Evolutionary conservation across 1,140 invertebrate genomes (phyloP).

Genomic region (Rhyacophila brunnea): DNA sequence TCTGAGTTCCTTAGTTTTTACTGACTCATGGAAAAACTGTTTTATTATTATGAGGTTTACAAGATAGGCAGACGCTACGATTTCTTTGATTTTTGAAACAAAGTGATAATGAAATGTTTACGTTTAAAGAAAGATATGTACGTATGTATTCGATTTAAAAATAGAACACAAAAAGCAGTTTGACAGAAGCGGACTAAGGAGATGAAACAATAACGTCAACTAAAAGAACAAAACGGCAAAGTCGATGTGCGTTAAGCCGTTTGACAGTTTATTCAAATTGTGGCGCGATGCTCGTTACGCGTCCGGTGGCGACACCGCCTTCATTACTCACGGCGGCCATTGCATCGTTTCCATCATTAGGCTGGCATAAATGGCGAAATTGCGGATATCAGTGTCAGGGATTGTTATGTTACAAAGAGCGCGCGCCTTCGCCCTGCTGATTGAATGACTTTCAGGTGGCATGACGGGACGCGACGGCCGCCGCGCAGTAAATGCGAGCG

Average conservation of each 20-base stretch:
- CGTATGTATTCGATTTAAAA: neutral
- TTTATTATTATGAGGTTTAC: too few species aligned
- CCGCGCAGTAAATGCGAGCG: neutral
- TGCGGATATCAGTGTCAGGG: conserved; percentile 32
- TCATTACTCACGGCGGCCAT: conserved; percentile 15
- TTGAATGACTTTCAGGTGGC: conserved; percentile 21
- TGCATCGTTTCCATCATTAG: conserved; percentile 36
- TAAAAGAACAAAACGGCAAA: neutral
- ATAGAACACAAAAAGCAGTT: neutral
- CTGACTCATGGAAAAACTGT: too few species aligned
- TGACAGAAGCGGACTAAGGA: neutral
- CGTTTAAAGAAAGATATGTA: too few species aligned
- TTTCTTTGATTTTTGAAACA: too few species aligned
- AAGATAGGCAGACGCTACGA: too few species aligned
- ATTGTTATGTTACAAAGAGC: conserved; percentile 22
- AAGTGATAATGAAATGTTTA: too few species aligned
- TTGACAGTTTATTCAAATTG: conserved; percentile 24
- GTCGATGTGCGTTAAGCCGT: conserved; percentile 1
- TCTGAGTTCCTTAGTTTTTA: too few species aligned
- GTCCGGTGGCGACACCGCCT: conserved; percentile 7
- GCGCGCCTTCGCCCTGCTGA: conserved; percentile 9
- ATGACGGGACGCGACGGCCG: neutral
- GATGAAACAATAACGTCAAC: neutral
- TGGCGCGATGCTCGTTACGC: conserved; percentile 15
- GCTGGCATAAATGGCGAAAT: conserved; percentile 35